A percentile compares a stretch with the other conserved stretches of the same genome.
Conservation (phyloP, 2,113 vertebrate genomes). For the Melanerpes aurifrons region DNA sequence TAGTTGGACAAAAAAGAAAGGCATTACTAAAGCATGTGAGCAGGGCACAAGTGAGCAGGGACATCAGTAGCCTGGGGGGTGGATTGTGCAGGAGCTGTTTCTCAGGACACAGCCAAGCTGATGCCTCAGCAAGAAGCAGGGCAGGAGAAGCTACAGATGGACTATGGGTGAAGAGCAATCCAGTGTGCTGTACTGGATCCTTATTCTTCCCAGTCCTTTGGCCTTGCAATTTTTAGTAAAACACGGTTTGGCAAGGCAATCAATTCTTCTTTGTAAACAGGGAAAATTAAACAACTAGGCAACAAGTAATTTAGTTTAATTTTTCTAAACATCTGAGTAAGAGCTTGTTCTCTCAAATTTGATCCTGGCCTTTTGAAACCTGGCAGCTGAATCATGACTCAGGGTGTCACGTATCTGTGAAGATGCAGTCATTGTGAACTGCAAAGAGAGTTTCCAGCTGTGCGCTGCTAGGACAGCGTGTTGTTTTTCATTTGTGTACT, state of each 20-base stretch:
- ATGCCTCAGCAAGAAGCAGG: not conserved
- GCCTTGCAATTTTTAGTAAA: not conserved
- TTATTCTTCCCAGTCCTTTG: not conserved
- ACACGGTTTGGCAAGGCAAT: not conserved
- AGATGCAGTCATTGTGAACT: not conserved
- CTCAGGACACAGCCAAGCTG: accelerated
- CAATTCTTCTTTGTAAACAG: not conserved
- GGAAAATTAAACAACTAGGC: not conserved
- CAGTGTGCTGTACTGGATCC: not conserved
- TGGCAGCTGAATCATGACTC: accelerated
- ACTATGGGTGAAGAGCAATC: not conserved
- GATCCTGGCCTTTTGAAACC: not conserved
- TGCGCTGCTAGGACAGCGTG: not conserved
- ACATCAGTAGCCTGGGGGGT: accelerated
- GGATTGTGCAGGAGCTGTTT: not conserved
- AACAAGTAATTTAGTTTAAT: not conserved
- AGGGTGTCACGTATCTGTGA: not conserved
- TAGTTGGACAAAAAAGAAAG: not conserved
- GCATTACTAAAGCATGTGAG: not conserved
- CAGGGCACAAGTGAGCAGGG: accelerated
- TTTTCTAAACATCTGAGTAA: not conserved
- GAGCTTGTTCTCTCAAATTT: not conserved
- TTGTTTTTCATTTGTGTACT: not conserved
- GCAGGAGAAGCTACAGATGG: not conserved
- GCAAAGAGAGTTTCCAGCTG: not conserved